A percentile compares a stretch with the other conserved stretches of the same genome.
Evolutionary conservation across 2,113 vertebrate genomes (phyloP).

Genomic region (Cyprinus carpio): DNA sequence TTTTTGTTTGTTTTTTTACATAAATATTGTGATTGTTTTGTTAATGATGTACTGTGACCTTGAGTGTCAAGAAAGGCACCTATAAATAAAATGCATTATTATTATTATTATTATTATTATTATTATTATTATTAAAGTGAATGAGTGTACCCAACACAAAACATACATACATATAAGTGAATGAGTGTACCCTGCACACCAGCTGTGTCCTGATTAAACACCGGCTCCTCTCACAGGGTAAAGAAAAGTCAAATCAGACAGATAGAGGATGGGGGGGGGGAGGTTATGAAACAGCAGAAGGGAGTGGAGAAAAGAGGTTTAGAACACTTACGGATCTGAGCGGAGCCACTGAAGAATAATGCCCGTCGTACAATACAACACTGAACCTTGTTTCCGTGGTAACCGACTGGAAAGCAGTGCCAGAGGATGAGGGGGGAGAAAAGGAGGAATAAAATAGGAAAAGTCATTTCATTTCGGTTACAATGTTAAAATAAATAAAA

Average conservation of each 20-base stretch:
- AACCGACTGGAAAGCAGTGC: slow-evolving; percentile 80
- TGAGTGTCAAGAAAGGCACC: no score
- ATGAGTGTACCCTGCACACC: not conserved
- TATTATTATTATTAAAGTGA: no score
- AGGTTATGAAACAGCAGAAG: not conserved
- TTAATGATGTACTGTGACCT: no score
- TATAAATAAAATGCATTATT: no score
- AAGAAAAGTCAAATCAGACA: not conserved
- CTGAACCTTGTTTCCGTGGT: slow-evolving; percentile 94
- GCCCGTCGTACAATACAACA: slow-evolving; percentile 96
- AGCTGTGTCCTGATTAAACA: not conserved
- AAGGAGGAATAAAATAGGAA: slow-evolving; percentile 49
- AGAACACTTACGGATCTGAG: slow-evolving; percentile 88
- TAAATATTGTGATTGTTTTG: no score
- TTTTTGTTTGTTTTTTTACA: no score
- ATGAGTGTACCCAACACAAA: no score
- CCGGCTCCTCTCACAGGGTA: not conserved
- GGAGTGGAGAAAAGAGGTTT: not conserved
- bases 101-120: no score
- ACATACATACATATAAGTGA: no score
- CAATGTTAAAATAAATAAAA: not conserved
- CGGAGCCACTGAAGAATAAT: slow-evolving; percentile 99
- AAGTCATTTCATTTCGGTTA: not conserved
- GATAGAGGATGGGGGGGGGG: not conserved
- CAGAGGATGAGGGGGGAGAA: slow-evolving; percentile 8